Conservation (phyloP, 2,888 invertebrate genomes). For the Mystacides longicornis region DNA sequence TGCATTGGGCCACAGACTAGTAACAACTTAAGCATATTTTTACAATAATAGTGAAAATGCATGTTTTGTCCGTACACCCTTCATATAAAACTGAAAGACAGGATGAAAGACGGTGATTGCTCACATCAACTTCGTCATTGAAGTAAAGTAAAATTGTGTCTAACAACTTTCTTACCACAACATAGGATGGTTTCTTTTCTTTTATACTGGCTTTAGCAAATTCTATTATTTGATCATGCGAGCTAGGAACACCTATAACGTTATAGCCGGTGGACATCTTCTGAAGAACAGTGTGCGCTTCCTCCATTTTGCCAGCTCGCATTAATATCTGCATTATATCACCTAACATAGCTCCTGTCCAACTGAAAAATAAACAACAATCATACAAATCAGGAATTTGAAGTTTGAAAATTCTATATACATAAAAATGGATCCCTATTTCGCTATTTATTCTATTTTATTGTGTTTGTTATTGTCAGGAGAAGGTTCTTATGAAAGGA, state of each 20-base stretch:
- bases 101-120: no score
- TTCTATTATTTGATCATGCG: constrained; percentile 39
- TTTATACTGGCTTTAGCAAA: constrained; percentile 50
- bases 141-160: background rate
- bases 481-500: background rate
- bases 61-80: background rate
- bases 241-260: constrained; percentile 50
- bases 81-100: background rate
- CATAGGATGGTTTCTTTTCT: constrained; percentile 43
- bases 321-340: constrained; percentile 47
- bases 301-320: constrained; percentile 44
- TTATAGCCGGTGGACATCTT: constrained; percentile 45
- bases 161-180: constrained; percentile 39
- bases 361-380: constrained; percentile 32
- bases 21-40: no score
- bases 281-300: constrained; percentile 46
- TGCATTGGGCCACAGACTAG: no score
- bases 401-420: background rate
- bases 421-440: no score
- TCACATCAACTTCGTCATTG: no score
- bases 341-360: constrained; percentile 55
- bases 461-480: no score
- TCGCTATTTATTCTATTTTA: no score
- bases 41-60: background rate
- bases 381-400: background rate